phyloP scores from a whole-genome alignment of 23 tunicate species.

The Pegea sp. region DNA sequence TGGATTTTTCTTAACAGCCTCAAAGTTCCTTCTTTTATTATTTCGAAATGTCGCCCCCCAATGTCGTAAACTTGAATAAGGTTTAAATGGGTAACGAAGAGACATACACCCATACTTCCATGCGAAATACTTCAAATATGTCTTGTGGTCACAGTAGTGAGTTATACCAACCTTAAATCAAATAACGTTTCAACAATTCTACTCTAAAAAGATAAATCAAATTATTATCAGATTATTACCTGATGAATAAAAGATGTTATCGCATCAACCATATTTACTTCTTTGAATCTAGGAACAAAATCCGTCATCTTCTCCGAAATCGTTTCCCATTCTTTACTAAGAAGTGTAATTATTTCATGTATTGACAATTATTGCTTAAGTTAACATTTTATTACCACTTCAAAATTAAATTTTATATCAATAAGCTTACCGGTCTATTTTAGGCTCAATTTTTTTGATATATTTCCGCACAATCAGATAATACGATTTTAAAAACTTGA shows the following conservation, averaged over 20 bases:
- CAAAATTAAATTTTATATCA: not conserved
- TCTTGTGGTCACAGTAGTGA: slow-evolving; percentile 78
- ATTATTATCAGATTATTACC: slow-evolving; percentile 8
- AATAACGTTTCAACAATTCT: not conserved
- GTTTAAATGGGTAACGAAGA: slow-evolving; percentile 67
- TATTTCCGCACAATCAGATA: slow-evolving; percentile 44
- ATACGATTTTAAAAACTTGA: slow-evolving; percentile 42
- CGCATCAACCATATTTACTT: slow-evolving; percentile 62
- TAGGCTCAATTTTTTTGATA: slow-evolving; percentile 41
- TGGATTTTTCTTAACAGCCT: slow-evolving; percentile 35
- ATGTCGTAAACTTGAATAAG: slow-evolving; percentile 15
- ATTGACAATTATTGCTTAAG: no score
- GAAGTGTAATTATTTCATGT: not conserved
- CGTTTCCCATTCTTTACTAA: slow-evolving; percentile 63
- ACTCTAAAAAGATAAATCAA: not conserved
- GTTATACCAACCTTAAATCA: slow-evolving; percentile 51
- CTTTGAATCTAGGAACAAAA: slow-evolving; percentile 55
- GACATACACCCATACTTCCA: slow-evolving; percentile 63
- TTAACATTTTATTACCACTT: no score
- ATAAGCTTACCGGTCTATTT: slow-evolving; percentile 46
- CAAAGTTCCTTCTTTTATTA: not conserved
- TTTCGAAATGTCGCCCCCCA: slow-evolving; percentile 26
- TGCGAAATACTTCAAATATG: slow-evolving; percentile 58
- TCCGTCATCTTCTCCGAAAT: slow-evolving; percentile 18
- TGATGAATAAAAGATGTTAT: slow-evolving; percentile 86